These are phyloP conservation scores for Phoeniculus purpureus DNA, from an alignment of 2,797 vertebrate species.

Conservation along the genomic window DNA sequence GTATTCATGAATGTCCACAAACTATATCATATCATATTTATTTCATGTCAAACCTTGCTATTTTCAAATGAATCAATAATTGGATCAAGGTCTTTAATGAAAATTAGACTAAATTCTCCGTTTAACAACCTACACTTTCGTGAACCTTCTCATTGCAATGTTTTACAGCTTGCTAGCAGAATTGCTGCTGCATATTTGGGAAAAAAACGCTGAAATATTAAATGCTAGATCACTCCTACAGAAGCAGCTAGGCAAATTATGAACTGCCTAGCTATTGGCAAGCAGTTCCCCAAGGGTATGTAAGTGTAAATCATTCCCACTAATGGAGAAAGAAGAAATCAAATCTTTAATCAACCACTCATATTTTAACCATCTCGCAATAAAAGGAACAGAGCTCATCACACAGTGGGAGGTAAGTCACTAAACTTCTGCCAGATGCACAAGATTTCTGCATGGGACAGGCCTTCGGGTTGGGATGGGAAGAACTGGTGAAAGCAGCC, in stretches of 20 bases:
- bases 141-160: neutral
- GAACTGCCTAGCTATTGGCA: neutral
- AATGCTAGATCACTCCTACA: neutral
- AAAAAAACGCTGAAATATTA: neutral
- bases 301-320: neutral
- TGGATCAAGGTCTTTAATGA: neutral
- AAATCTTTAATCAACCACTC: neutral
- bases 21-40: neutral
- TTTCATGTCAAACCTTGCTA: neutral
- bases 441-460: neutral
- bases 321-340: neutral
- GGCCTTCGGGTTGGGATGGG: neutral
- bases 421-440: neutral
- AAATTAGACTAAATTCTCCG: neutral
- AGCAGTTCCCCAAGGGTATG: neutral
- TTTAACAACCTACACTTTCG: neutral
- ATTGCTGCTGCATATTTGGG: neutral
- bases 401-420: neutral
- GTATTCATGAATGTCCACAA: neutral
- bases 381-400: neutral
- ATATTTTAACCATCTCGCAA: neutral
- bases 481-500: neutral
- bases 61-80: neutral
- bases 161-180: neutral
- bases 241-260: neutral